Evolutionary conservation across 1,140 invertebrate genomes (phyloP).

Genomic region (Pogonomyrmex barbatus): DNA sequence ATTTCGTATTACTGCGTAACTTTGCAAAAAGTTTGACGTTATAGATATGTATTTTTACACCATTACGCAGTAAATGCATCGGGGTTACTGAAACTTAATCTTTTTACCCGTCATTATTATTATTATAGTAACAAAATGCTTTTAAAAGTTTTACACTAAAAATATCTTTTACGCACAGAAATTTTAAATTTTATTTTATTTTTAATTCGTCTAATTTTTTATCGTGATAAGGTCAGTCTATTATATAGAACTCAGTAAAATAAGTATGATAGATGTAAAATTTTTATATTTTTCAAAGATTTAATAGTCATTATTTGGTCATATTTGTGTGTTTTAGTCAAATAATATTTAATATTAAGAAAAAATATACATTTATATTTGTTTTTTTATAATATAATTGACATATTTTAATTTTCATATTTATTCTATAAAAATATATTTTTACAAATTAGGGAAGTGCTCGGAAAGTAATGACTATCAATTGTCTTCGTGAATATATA

Average conservation of each 20-base stretch:
- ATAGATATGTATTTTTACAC: conserved; percentile 53
- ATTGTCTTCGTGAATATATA: not conserved
- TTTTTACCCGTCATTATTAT: conserved; percentile 46
- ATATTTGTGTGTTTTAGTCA: not conserved
- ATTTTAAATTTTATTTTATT: conserved; percentile 46
- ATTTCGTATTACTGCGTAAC: conserved; percentile 49
- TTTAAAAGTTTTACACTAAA: conserved; percentile 34
- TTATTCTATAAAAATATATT: not conserved
- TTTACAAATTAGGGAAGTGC: not conserved
- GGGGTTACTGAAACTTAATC: conserved; percentile 49
- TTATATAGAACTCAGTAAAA: not conserved
- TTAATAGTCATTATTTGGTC: not conserved
- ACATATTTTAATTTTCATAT: not conserved
- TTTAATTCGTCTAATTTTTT: conserved; percentile 7
- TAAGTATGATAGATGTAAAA: conserved; percentile 8
- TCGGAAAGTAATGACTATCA: not conserved
- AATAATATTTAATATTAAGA: conserved; percentile 7
- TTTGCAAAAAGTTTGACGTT: conserved; percentile 40
- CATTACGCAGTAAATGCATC: conserved; percentile 45
- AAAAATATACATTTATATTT: conserved; percentile 1
- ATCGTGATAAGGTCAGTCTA: not conserved
- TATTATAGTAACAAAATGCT: conserved; percentile 50
- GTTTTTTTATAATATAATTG: conserved; percentile 2
- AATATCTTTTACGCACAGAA: not conserved
- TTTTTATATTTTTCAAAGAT: not conserved